A percentile compares a stretch with the other conserved stretches of the same genome.
Conservation (phyloP, 2,113 vertebrate genomes). For the Actinemys pallida region DNA sequence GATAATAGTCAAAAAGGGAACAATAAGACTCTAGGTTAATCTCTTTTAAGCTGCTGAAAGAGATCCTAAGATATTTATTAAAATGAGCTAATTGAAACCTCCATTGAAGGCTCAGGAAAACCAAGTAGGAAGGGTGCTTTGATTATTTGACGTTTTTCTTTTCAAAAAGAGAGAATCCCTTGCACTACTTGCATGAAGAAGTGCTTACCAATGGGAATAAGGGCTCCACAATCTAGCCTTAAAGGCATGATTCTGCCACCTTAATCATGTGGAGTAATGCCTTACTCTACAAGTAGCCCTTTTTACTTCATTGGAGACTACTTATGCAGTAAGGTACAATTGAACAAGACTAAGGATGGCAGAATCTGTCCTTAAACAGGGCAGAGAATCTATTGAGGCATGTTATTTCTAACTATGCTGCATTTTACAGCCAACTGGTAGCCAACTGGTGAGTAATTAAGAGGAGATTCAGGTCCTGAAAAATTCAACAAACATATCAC, state of each 20-base stretch:
- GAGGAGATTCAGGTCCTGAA: not conserved
- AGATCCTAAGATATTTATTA: rapidly evolving
- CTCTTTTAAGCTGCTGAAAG: not conserved
- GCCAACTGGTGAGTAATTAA: not conserved
- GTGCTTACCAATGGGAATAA: not conserved
- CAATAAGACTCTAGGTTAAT: not conserved
- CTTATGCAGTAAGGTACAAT: not conserved
- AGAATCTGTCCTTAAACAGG: not conserved
- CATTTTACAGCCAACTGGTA: not conserved
- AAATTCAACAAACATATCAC: not conserved
- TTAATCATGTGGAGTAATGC: not conserved
- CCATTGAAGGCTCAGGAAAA: not conserved
- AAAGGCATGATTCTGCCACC: not conserved
- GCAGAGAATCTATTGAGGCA: not conserved
- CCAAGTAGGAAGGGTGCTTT: not conserved
- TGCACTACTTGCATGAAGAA: not conserved
- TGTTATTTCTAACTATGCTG: not conserved
- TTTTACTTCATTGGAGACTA: not conserved
- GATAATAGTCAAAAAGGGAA: not conserved
- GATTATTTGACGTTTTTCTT: not conserved
- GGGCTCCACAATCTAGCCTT: not conserved
- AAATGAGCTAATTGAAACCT: not conserved
- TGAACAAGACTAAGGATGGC: not conserved
- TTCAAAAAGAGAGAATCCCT: not conserved
- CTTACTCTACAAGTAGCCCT: not conserved